These are phyloP conservation scores for Drosophila nigricruria DNA, from an alignment of 2,888 invertebrate genomes.

Conservation along the genomic window DNA sequence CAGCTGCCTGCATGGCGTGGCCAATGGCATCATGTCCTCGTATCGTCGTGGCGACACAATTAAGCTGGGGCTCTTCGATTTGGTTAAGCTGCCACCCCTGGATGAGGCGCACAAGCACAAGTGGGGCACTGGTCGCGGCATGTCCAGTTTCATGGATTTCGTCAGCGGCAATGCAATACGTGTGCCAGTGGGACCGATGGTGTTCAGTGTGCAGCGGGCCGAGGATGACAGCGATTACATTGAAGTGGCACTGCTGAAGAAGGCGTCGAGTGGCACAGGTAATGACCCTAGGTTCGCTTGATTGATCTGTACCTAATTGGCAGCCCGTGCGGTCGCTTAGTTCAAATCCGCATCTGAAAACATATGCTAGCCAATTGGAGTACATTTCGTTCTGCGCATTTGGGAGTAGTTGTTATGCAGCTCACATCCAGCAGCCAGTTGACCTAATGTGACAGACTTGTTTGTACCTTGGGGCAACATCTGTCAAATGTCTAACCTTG, in stretches of 20 bases:
- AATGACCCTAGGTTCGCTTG: slow-evolving; percentile 29
- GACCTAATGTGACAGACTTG: slow-evolving; percentile 35
- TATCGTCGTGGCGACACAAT: slow-evolving; percentile 87
- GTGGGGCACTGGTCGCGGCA: slow-evolving; percentile 77
- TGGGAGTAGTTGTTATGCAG: slow-evolving; percentile 43
- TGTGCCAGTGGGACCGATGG: slow-evolving; percentile 84
- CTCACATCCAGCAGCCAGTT: slow-evolving; percentile 35
- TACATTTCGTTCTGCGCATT: neutral
- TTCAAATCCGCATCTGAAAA: slow-evolving; percentile 20
- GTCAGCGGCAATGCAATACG: slow-evolving; percentile 84
- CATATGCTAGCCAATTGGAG: slow-evolving; percentile 15
- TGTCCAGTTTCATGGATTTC: slow-evolving; percentile 81
- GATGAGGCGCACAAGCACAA: slow-evolving; percentile 64
- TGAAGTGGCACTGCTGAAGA: slow-evolving; percentile 84
- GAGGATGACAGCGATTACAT: slow-evolving; percentile 83
- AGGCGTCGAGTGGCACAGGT: slow-evolving; percentile 82
- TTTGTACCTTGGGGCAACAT: slow-evolving; percentile 31
- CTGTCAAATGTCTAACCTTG: slow-evolving; percentile 36
- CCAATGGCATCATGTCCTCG: slow-evolving; percentile 86
- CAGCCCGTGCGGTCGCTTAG: neutral
- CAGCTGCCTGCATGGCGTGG: slow-evolving; percentile 87
- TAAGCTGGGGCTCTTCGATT: slow-evolving; percentile 87
- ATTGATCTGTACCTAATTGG: slow-evolving; percentile 46
- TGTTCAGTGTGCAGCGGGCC: slow-evolving; percentile 84
- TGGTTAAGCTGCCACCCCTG: slow-evolving; percentile 86